These are phyloP conservation scores for Himalopsyche japonica DNA, from an alignment of 2,888 invertebrate genomes.

Conservation along the genomic window DNA sequence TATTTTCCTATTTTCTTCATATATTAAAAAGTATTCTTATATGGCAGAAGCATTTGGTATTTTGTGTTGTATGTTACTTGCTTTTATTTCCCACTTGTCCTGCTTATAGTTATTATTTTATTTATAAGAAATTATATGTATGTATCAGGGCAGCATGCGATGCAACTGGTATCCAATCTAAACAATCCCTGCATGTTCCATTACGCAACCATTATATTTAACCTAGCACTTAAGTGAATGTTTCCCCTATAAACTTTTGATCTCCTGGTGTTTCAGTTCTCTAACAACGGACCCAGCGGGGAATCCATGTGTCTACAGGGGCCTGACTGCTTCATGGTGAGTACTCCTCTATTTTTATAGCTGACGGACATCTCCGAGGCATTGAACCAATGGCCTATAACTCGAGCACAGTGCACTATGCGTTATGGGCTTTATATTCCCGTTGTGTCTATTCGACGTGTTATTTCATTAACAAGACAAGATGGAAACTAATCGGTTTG, in stretches of 20 bases:
- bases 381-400: background rate
- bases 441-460: constrained; percentile 14
- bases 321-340: constrained; percentile 74
- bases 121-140: background rate
- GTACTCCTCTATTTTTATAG: constrained; percentile 44
- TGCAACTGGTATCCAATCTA: constrained; percentile 4
- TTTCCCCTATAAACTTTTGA: constrained; percentile 41
- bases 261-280: constrained; percentile 64
- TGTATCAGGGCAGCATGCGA: background rate
- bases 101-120: background rate
- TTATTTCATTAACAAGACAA: constrained; percentile 17
- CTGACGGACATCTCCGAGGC: background rate
- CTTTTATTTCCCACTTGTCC: no score
- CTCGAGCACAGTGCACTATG: constrained; percentile 5
- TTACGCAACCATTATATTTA: constrained; percentile 38
- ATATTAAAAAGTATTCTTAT: no score
- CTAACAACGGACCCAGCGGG: constrained; percentile 64
- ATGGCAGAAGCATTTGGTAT: no score
- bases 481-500: constrained; percentile 25
- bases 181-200: constrained; percentile 26
- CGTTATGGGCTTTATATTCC: constrained; percentile 14
- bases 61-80: no score
- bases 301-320: constrained; percentile 71
- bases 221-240: constrained; percentile 43
- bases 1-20: no score